phyloP scores from a whole-genome alignment of 2,113 vertebrate genomes.

The Mohoua ochrocephala region DNA sequence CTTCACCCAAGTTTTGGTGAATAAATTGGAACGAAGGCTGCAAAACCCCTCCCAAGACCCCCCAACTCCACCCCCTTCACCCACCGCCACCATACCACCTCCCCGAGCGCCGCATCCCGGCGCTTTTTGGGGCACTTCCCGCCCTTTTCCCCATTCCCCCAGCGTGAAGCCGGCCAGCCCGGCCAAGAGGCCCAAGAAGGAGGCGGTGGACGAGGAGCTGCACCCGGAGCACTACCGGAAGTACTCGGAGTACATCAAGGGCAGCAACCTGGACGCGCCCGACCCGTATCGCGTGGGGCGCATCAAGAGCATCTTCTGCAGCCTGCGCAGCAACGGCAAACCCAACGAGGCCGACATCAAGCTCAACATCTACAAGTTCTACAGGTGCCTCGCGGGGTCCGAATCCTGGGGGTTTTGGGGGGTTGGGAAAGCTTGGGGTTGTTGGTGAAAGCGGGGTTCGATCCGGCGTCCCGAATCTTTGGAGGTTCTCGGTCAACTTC shows the following conservation, averaged over 20 bases:
- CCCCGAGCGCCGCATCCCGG: rapidly evolving
- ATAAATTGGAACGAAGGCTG: too few species aligned
- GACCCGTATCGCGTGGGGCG: constrained; percentile 88
- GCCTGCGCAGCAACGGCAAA: constrained; percentile 80
- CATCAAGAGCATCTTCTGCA: constrained; percentile 89
- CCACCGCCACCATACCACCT: neutral
- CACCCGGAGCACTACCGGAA: constrained; percentile 95
- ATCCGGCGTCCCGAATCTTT: rapidly evolving
- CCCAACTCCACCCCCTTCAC: neutral
- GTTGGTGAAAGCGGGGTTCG: neutral
- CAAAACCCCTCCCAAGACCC: too few species aligned
- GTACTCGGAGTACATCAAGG: constrained; percentile 95
- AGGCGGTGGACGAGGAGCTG: constrained; percentile 89
- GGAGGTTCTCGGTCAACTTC: neutral
- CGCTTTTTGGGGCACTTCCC: rapidly evolving
- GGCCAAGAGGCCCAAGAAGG: constrained; percentile 85
- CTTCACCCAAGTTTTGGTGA: too few species aligned
- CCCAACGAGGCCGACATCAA: constrained; percentile 84
- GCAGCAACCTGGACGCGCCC: constrained; percentile 90
- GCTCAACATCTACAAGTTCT: constrained; percentile 87
- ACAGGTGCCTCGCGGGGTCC: constrained; percentile 66
- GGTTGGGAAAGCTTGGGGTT: neutral
- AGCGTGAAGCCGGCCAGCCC: constrained; percentile 88
- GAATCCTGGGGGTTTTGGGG: rapidly evolving
- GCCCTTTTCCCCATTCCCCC: neutral